phyloP scores from a whole-genome alignment of 2,797 vertebrate species.

The Gymnocypris eckloni region DNA sequence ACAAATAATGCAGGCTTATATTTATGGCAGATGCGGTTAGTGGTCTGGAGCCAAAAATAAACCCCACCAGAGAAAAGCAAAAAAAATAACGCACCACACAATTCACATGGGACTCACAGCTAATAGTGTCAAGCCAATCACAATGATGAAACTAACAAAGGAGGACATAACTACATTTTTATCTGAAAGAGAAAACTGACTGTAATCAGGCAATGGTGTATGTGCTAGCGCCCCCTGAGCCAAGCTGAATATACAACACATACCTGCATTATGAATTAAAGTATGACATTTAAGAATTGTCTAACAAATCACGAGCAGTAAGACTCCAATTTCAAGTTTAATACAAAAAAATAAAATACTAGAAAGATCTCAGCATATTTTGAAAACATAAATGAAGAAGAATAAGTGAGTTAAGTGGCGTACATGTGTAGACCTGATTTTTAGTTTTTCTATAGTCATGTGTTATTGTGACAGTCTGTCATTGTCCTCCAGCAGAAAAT shows the following conservation, averaged over 20 bases:
- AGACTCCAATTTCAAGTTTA: not conserved
- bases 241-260: not conserved
- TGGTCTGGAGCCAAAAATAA: conserved; percentile 48
- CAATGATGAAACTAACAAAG: not conserved
- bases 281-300: not conserved
- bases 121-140: not conserved
- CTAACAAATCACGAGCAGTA: not conserved
- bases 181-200: not conserved
- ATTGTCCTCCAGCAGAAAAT: not conserved
- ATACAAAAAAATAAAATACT: not conserved
- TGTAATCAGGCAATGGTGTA: not conserved
- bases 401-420: not conserved
- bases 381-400: not conserved
- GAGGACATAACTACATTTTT: not conserved
- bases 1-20: conserved; percentile 58
- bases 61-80: not conserved
- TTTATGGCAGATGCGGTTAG: conserved; percentile 35
- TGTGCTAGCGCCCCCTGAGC: not conserved
- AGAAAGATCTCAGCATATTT: not conserved
- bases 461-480: conserved; percentile 12
- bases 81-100: not conserved
- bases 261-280: not conserved
- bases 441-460: not conserved
- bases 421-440: not conserved
- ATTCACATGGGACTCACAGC: conserved; percentile 15